phyloP scores from a whole-genome alignment of 2,888 invertebrate species.

The Ormia ochracea region DNA sequence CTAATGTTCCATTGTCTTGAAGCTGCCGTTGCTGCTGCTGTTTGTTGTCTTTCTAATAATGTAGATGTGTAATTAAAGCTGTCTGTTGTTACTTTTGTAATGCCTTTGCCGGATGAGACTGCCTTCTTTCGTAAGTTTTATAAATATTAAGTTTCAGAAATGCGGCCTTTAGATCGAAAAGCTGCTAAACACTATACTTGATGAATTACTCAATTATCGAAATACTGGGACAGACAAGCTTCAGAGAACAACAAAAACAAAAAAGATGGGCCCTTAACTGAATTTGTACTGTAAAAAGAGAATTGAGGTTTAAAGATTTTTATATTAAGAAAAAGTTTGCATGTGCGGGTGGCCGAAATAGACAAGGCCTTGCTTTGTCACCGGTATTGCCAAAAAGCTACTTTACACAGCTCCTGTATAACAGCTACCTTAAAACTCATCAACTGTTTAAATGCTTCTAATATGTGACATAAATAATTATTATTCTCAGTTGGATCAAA shows the following conservation, averaged over 20 bases:
- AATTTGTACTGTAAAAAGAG: too few relatives aligned
- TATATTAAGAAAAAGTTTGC: too few relatives aligned
- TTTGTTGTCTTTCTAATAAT: background rate
- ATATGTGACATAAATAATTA: too few relatives aligned
- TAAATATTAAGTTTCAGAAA: constrained; percentile 41
- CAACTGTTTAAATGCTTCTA: too few relatives aligned
- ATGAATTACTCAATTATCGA: constrained; percentile 19
- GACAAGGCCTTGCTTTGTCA: too few relatives aligned
- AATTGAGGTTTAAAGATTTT: too few relatives aligned
- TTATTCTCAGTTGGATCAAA: too few relatives aligned
- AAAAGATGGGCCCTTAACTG: background rate
- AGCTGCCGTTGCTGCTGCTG: constrained; percentile 25
- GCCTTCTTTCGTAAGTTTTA: constrained; percentile 49
- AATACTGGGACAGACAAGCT: constrained; percentile 8
- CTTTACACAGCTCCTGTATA: too few relatives aligned
- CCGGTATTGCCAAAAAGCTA: too few relatives aligned
- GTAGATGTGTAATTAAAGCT: constrained; percentile 1
- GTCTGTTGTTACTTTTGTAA: constrained; percentile 23
- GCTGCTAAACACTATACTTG: background rate
- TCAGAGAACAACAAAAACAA: background rate
- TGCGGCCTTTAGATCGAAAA: constrained; percentile 27
- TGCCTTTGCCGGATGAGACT: constrained; percentile 24
- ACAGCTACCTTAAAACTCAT: too few relatives aligned
- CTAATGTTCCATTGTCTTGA: constrained; percentile 55
- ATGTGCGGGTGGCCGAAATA: too few relatives aligned